Percentiles rank a stretch among this genome's conserved stretches.
These are phyloP conservation scores for Ips nitidus DNA, from an alignment of 1,140 invertebrate genomes.

Conservation along the genomic window DNA sequence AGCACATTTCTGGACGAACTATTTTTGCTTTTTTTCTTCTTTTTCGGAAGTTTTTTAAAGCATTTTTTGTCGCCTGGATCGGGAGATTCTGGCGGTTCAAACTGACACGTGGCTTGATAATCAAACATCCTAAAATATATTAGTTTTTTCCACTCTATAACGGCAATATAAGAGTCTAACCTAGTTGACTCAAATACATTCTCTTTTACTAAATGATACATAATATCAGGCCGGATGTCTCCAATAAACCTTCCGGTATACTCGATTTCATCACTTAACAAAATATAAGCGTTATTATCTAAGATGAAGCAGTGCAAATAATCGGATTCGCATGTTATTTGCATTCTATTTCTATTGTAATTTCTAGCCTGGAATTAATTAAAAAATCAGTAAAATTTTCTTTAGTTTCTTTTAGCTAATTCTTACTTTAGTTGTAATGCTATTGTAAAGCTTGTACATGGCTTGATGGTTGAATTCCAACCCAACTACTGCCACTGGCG, in stretches of 20 bases:
- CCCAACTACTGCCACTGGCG: slow-evolving; percentile 88
- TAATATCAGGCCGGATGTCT: slow-evolving; percentile 75
- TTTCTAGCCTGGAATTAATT: no score
- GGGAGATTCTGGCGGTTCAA: slow-evolving; percentile 33
- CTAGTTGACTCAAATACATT: slow-evolving; percentile 72
- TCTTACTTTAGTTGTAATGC: slow-evolving; percentile 62
- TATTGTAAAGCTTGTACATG: slow-evolving; percentile 68
- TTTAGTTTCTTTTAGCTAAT: no score
- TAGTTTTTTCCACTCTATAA: background rate
- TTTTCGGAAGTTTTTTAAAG: slow-evolving; percentile 19
- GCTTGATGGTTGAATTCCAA: slow-evolving; percentile 75
- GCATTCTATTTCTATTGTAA: slow-evolving; percentile 47
- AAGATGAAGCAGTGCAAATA: slow-evolving; percentile 80
- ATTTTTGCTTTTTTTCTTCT: slow-evolving; percentile 14
- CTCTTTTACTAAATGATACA: slow-evolving; percentile 73
- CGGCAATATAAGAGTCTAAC: background rate
- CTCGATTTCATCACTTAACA: slow-evolving; percentile 72
- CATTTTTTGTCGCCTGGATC: slow-evolving; percentile 18
- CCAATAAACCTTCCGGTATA: slow-evolving; percentile 81
- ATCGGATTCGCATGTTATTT: slow-evolving; percentile 68
- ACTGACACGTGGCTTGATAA: slow-evolving; percentile 83
- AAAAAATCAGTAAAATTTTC: no score
- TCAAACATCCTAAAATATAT: slow-evolving; percentile 66
- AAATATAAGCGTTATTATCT: slow-evolving; percentile 86
- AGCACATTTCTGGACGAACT: slow-evolving; percentile 10